These are phyloP conservation scores for Cebus imitator DNA, from an alignment of 2,113 vertebrate species.

Conservation along the genomic window DNA sequence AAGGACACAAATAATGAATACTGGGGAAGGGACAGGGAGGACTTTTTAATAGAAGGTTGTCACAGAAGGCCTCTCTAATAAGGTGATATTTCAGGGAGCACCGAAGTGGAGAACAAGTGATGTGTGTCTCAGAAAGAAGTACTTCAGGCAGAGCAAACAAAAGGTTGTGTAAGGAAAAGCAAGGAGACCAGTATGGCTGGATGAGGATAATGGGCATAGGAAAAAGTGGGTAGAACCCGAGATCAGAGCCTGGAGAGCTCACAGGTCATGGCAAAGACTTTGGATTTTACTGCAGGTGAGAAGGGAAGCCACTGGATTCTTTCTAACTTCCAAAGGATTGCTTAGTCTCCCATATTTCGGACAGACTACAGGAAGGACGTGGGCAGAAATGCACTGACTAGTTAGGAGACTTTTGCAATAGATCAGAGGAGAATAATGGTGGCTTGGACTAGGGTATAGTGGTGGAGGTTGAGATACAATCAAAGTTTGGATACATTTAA, in stretches of 20 bases:
- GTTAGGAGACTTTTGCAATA: not conserved
- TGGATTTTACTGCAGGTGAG: not conserved
- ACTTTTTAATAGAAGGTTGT: not conserved
- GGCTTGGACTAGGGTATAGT: not conserved
- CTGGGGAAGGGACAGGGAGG: not conserved
- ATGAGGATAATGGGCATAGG: rapidly evolving
- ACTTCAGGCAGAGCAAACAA: not conserved
- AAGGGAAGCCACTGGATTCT: not conserved
- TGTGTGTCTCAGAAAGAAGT: not conserved
- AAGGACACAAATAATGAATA: not conserved
- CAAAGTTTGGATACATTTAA: not conserved
- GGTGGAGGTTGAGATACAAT: not conserved
- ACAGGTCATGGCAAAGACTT: not conserved
- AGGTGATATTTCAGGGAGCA: not conserved
- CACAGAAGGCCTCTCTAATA: not conserved
- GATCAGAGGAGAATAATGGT: not conserved
- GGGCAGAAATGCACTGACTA: not conserved
- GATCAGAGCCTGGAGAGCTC: not conserved
- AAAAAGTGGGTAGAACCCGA: not conserved
- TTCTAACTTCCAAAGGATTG: not conserved
- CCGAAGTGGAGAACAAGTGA: not conserved
- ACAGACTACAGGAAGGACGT: not conserved
- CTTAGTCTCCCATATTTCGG: not conserved
- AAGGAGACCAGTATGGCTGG: not conserved
- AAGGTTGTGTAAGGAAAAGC: not conserved